phyloP scores from a whole-genome alignment of 2,797 vertebrate species.

The Mus minutoides region DNA sequence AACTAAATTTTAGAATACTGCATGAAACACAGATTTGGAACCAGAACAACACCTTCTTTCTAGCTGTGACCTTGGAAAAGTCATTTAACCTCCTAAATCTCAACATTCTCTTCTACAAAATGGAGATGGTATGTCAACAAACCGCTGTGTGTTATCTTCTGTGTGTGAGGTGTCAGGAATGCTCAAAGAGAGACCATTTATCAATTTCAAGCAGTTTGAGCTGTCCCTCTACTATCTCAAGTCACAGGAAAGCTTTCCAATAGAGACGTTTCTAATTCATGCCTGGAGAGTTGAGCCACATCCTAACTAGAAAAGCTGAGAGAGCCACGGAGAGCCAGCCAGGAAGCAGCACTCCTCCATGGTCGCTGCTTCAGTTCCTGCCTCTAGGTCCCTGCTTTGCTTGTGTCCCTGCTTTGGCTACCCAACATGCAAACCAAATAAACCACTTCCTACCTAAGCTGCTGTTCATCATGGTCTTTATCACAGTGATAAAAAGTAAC shows the following conservation, averaged over 20 bases:
- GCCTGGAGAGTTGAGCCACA: background rate
- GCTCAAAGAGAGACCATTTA: background rate
- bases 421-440: background rate
- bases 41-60: background rate
- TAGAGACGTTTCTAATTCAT: background rate
- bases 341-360: background rate
- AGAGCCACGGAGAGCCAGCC: background rate
- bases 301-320: background rate
- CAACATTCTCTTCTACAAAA: background rate
- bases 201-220: background rate
- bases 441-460: background rate
- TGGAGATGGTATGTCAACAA: background rate
- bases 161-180: background rate
- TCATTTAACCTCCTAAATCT: background rate
- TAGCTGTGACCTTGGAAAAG: slow-evolving; percentile 1
- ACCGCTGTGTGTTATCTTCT: background rate
- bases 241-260: background rate
- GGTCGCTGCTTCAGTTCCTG: background rate
- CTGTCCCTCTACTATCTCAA: background rate
- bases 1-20: background rate
- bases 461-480: background rate
- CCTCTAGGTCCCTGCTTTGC: background rate
- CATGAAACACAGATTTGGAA: background rate
- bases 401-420: background rate
- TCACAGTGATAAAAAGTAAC: background rate